Base-by-base conservation (phyloP, 2,113 vertebrate species). In the Siniperca knerii region DNA sequence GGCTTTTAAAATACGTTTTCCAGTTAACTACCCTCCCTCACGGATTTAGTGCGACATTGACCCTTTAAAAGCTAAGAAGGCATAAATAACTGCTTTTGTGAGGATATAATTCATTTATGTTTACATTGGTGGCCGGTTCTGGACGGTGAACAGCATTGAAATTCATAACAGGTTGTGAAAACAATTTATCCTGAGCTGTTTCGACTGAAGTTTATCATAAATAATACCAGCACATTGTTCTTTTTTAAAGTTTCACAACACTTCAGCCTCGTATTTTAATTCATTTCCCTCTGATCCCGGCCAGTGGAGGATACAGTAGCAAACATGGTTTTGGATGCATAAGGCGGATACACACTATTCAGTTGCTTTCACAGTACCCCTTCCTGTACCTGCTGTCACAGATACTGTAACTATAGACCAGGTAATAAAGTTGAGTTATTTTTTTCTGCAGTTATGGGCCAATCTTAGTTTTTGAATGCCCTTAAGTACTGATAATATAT, bases 261-360 rank as follows among this genome's bases (percentile, higher is more conserved):
- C 64, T 62, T 40, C 52, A 25, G 0, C n/a, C 65, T 73, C 69
- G 74, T 86, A 79, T 86, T 82, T 86, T 86, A 74, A 82, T 86
- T 61, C 40, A 61, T 57, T 62, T 65, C 74, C 33, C n/a, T 65
- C 40, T 42, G 83, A 79, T 79, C 35, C 62, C 71, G 4, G 77
- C 44, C 42, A 20, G 60, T 6, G 23, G 50, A 78, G 42, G 42
- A 37, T 37, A 5, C 35, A 37, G 25, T 0, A 7, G 67, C 73
- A 35, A n/a, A 5, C 55, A 2, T 13, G 1, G 33, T 10, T 37
- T 5, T 20, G 23, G 61, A 67, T 37, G 68, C 78, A 60, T 10
- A 1, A 25, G 4, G 16, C 0, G 3, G 67, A 71, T 23, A 6
- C 33, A 3, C 2, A 35, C 23, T 42, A 15, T 16, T 40, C 54